Conservation (phyloP, 2,888 invertebrate species). For the Petrolisthes cinctipes region DNA sequence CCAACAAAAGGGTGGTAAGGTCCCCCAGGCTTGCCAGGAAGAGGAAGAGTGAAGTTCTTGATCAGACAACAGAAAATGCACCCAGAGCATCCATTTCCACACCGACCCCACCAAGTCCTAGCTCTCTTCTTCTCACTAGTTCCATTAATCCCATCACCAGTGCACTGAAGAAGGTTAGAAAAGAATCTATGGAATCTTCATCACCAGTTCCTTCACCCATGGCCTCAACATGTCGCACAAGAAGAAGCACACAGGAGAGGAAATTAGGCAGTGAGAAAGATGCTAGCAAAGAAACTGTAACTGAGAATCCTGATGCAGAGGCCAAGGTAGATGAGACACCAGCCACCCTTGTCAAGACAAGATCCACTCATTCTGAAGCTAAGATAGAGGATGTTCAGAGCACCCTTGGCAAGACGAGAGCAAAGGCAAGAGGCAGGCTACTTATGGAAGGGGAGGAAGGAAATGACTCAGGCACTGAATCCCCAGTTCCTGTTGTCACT, state of each 20-base stretch:
- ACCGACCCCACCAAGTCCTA: background rate
- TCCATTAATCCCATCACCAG: slow-evolving; percentile 53
- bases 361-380: slow-evolving; percentile 12
- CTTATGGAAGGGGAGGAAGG: slow-evolving; percentile 25
- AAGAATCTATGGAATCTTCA: slow-evolving; percentile 45
- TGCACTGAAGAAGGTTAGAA: slow-evolving; percentile 62
- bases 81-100: slow-evolving; percentile 8
- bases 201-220: slow-evolving; percentile 5
- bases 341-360: no score
- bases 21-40: slow-evolving; percentile 46
- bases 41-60: slow-evolving; percentile 51
- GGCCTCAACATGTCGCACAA: slow-evolving; percentile 21
- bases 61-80: slow-evolving; percentile 25
- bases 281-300: slow-evolving; percentile 44
- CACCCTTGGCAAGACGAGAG: slow-evolving; percentile 25
- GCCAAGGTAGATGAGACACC: slow-evolving; percentile 26
- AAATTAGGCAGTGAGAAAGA: slow-evolving; percentile 60
- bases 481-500: slow-evolving; percentile 24
- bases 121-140: background rate
- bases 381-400: slow-evolving; percentile 38
- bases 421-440: slow-evolving; percentile 14
- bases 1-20: slow-evolving; percentile 16
- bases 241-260: slow-evolving; percentile 29
- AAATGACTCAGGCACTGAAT: slow-evolving; percentile 51
- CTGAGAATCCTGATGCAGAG: slow-evolving; percentile 39